Evolutionary conservation across 2,113 vertebrate genomes (phyloP), one percentile per base, ranked within the genome.

Genomic region (Hymenochirus boettgeri): DNA sequence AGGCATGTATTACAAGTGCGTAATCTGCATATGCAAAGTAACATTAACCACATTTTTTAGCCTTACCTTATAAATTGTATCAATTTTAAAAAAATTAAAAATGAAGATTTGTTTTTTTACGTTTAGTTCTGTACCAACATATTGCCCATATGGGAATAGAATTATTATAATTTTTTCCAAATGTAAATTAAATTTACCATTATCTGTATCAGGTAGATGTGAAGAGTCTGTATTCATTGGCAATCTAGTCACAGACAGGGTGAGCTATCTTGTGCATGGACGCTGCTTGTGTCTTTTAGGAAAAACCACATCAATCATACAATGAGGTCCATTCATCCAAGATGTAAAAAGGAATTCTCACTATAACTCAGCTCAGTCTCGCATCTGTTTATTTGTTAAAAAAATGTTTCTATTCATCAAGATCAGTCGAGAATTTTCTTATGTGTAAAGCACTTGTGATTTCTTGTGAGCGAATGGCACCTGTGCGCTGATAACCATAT

Each of bases 331-430:
- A 42, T 42, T 42, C 37, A 42, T 42, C 37, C 9, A 42, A 42
- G 13, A 42, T 42, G 39, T 15, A 42, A 15, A n/a, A 42, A 42
- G 13, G n/a, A 42, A 42, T 42, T 42, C 39, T n/a, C 39, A 42
- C 39, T n/a, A 42, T 42, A 42, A 42, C 15, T 42, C 39, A 13
- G 17, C 39, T 42, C 39, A 42, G n/a, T 13, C 39, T 18, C 1
- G 39, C 39, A 42, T 42, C 39, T 42, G 39, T 15, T 42, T 42
- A 6, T 42, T 42, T 42, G 39, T 42, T 42, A 42, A 42, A 42
- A n/a, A n/a, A 42, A n/a, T 15, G 15, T 42, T 7, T n/a, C 39
- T 42, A 42, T 42, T 42, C 39, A 42, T 42, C 39, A 42, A 42
- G 39, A 42, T 42, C 39, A 42, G 39, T 42, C 7, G 39, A 42